Evolutionary conservation across 2,113 vertebrate genomes (phyloP).

Genomic region (Electrona antarctica): DNA sequence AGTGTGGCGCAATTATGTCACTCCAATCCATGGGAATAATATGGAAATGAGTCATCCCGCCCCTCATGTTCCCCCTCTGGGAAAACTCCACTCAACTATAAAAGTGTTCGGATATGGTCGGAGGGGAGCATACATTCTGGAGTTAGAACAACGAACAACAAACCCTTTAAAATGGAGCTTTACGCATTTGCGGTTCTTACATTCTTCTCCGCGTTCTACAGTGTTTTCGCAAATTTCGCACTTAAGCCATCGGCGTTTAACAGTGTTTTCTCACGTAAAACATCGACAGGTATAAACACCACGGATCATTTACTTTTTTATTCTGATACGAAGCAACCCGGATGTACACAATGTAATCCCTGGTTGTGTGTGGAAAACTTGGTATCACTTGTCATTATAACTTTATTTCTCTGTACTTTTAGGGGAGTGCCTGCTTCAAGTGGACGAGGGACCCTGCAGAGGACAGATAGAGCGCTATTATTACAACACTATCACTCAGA

Average conservation of each 20-base stretch:
- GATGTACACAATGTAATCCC: neutral
- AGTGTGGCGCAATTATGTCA: constrained; percentile 29
- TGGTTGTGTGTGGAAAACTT: neutral
- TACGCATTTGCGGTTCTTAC: constrained; percentile 39
- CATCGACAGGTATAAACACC: no score
- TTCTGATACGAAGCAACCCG: neutral
- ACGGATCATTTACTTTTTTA: no score
- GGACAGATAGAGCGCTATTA: constrained; percentile 77
- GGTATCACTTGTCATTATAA: no score
- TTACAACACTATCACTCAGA: constrained; percentile 86
- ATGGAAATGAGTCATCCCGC: constrained; percentile 67
- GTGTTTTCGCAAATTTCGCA: constrained; percentile 40
- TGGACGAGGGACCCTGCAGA: constrained; percentile 82
- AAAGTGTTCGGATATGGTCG: constrained; percentile 39
- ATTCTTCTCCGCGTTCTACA: constrained; percentile 40
- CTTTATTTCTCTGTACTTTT: constrained; percentile 28
- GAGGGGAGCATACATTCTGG: constrained; percentile 12
- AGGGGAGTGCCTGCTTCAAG: constrained; percentile 83
- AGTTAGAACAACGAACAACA: neutral
- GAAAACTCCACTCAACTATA: constrained; percentile 53
- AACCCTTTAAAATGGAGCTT: constrained; percentile 60
- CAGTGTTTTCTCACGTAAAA: no score
- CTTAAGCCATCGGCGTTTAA: neutral
- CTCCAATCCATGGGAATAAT: fast-evolving
- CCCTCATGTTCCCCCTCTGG: constrained; percentile 37